Evolutionary conservation across 2,888 invertebrate species (phyloP), one percentile per base, ranked within the genome.

Genomic region (Diaprepes abbreviatus): DNA sequence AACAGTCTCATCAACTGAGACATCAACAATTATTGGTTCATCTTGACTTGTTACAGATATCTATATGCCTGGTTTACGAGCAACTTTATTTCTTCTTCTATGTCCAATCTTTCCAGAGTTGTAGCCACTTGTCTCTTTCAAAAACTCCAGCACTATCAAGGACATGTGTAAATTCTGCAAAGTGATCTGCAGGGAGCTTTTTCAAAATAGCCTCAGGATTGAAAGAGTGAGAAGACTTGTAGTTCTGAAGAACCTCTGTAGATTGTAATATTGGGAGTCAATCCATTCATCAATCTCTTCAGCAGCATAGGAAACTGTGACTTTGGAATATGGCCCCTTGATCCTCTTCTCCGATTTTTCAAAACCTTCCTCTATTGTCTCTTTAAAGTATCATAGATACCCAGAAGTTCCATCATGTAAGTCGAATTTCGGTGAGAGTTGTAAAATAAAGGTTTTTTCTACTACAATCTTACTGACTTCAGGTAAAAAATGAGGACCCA

Each of bases 261-360:
- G 50, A 50, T 50, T 50, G 7, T 50, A 19, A 50, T 50, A 50
- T 16, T 50, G 50, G 50, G 50, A 19, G 50, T 19, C 7, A 50
- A 3, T 17, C 19, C 50, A 50, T 19, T 19, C 21, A 50, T 50
- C 28, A 16, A 19, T 19, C 19, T 50, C 19, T 19, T 50, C 6
- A 50, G 7, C 7, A 50, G 19, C 52, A 52, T 24, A 55, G 6
- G 48, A 48, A 48, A 48, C 50, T 50, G 31, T 12, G 7, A 1
- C 19, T 50, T 50, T 16, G 21, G 16, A 17, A 19, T 50, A 17
- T 17, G 6, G 17, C 50, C 50, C 19, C 12, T 14, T 6, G 50
- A 50, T 50, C 7, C 50, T 31, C 19, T 17, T 19, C 16, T 50
- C 50, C 50, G 19, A 9, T 7, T 16, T 17, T 50, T 19, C 7